Evolutionary conservation across 1,140 invertebrate species (phyloP).

Genomic region (Venustaconcha ellipsiformis): DNA sequence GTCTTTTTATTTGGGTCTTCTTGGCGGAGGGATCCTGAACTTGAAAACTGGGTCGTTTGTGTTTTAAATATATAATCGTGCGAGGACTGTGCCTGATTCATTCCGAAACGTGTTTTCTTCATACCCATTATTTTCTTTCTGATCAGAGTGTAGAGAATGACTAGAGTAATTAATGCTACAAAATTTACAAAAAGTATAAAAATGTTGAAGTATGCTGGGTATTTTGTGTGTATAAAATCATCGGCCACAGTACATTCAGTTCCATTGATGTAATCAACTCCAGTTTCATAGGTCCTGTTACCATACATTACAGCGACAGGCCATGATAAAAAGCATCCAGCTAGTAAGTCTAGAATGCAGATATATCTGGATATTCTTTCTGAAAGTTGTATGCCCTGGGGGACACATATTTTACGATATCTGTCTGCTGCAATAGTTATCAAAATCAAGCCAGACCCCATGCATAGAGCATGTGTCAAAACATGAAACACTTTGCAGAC

Average conservation of each 20-base stretch:
- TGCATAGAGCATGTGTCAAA: conserved; percentile 13
- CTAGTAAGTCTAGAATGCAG: conserved; percentile 16
- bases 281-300: conserved; percentile 8
- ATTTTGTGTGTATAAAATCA: not conserved
- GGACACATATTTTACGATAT: conserved; percentile 22
- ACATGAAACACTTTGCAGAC: conserved; percentile 17
- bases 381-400: conserved; percentile 16
- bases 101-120: conserved; percentile 14
- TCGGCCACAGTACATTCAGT: conserved; percentile 13
- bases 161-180: not conserved
- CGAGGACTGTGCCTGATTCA: conserved; percentile 11
- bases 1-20: not conserved
- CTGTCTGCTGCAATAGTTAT: conserved; percentile 16
- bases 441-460: conserved; percentile 19
- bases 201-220: conserved; percentile 10
- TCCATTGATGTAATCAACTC: conserved; percentile 20
- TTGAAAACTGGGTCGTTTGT: not conserved
- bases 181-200: conserved; percentile 12
- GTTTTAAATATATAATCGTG: not conserved
- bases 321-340: conserved; percentile 6
- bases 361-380: conserved; percentile 5
- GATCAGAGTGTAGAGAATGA: conserved; percentile 18
- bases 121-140: conserved; percentile 5
- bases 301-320: conserved; percentile 11
- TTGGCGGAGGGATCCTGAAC: not conserved